These are phyloP conservation scores for Callyntrura guangdongensis DNA, from an alignment of 2,888 invertebrate species.

Conservation along the genomic window DNA sequence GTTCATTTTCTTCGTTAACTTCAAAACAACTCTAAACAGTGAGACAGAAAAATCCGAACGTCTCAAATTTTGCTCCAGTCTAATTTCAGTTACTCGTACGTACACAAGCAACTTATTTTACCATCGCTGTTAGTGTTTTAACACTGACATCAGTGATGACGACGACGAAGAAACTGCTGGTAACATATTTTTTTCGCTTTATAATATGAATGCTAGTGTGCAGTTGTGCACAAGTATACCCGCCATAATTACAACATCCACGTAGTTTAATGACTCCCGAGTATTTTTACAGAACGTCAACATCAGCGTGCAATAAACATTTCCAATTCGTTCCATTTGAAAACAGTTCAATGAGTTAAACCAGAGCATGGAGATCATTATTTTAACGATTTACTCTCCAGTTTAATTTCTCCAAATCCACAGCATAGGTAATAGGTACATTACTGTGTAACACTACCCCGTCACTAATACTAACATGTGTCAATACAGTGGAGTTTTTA, in stretches of 20 bases:
- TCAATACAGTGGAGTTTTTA: too few relatives aligned
- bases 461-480: too few relatives aligned
- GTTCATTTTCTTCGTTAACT: not conserved
- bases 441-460: too few relatives aligned
- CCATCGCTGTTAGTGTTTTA: not conserved
- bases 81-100: slow-evolving; percentile 26
- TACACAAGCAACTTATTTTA: slow-evolving; percentile 4
- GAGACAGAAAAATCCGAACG: slow-evolving; percentile 5
- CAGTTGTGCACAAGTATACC: not conserved
- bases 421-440: too few relatives aligned
- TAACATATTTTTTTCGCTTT: too few relatives aligned
- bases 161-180: too few relatives aligned
- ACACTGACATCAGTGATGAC: not conserved
- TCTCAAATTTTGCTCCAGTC: slow-evolving; percentile 37
- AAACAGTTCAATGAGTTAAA: not conserved
- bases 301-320: slow-evolving; percentile 13
- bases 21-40: not conserved
- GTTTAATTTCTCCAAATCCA: slow-evolving; percentile 9
- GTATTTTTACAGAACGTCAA: slow-evolving; percentile 25
- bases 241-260: not conserved
- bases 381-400: not conserved
- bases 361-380: not conserved
- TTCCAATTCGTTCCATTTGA: not conserved
- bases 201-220: too few relatives aligned
- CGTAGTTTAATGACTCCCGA: not conserved